A percentile compares a stretch with the other conserved stretches of the same genome.
Evolutionary conservation across 2,113 vertebrate genomes (phyloP).

Genomic region (Macaca fascicularis): T2T-MFA8v1.1 NC_088385.1:34791501-34792000

Average conservation of each 20-base stretch:
- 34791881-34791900: background rate
- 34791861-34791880: background rate
- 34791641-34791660: background rate
- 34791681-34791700: background rate
- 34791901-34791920: constrained; percentile 15
- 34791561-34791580: background rate
- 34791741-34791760: background rate
- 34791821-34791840: background rate
- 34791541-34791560: background rate
- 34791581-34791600: background rate
- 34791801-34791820: background rate
- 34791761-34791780: background rate
- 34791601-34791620: background rate
- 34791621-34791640: background rate
- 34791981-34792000: background rate
- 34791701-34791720: background rate
- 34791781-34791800: background rate
- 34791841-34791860: background rate
- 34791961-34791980: background rate
- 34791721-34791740: background rate
- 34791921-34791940: background rate
- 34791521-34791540: background rate
- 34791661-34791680: background rate
- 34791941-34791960: background rate
- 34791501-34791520: background rate